Base-by-base conservation (phyloP, 2,888 invertebrate species). In the Ophion slaviceki region DNA sequence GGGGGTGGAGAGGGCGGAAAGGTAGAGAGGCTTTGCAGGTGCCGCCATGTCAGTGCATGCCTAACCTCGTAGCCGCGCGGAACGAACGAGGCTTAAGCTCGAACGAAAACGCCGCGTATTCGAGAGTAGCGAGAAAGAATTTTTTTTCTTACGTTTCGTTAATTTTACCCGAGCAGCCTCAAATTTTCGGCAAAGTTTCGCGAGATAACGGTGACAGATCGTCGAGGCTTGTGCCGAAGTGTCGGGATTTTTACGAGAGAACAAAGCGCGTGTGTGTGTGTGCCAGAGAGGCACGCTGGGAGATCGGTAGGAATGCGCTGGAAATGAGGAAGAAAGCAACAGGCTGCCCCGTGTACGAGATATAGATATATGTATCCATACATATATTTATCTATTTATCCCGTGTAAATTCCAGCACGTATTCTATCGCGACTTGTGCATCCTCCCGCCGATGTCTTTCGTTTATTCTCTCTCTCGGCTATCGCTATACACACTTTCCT, bases 1-100 rank as follows among this genome's bases (percentile, higher is more conserved):
- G 8, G 40, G 74, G 6, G 66, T 8, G 20, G 20, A 47, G n/a
- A 45, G 47, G 61, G 24, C 40, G 92, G 92, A 92, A 92, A 92
- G 92, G 92, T 91, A 91, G 62, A 75, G 76, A 81, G 89, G 91
- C 90, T 90, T 90, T 90, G 92, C 93, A 93, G 93, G 93, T 93
- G 94, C 93, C 93, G 94, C 94, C 94, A 94, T 94, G 93, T 93
- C 94, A 94, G 94, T 93, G 92, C 92, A 93, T 93, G 93, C 93
- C 92, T 93, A 92, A 92, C 93, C 90, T 93, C 92, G 92, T 92
- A 92, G 91, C 91, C 92, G 93, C 91, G 92, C 92, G 92, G 92
- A 92, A 92, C 93, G 91, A 90, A 91, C 62, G 62, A 47, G 70
- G 62, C 79, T 79, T 36, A 32, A 71, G 79, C 79, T 79, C 62